Evolutionary conservation across 1,140 invertebrate genomes (phyloP), one percentile per base, ranked within the genome.

Genomic region (Seison nebaliae): DNA sequence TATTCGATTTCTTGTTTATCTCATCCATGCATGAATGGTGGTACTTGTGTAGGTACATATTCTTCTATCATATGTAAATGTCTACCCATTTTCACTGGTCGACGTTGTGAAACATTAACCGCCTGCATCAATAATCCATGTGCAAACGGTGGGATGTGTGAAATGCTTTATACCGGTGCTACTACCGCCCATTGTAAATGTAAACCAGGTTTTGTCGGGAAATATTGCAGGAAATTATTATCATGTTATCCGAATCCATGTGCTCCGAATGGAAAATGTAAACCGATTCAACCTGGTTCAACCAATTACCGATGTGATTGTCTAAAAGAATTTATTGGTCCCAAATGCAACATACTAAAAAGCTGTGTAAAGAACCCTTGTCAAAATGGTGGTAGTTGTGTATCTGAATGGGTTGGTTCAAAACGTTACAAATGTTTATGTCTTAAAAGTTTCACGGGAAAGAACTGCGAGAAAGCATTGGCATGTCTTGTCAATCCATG

Each of bases 181-280:
- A 28, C n/a, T 88, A 70, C 49, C n/a, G n/a, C n/a, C 29, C 54
- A 72, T 45, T 88, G 81, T 47, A 68, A 74, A 29, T 91, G 83
- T 50, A 67, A 72, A 4, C 69, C 76, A 51, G 81, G 80, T 1
- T 88, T 71, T 51, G 69, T 69, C 15, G 81, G 80, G 20, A 8
- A 22, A 12, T 22, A 19, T 17, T 40, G 38, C 22, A 44, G 17
- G 40, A 45, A 15, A 39, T 36, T 48, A 24, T 50, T 57, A 46
- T 54, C n/a, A 28, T 39, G 42, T 18, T 2, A 22, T 12, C 31
- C 31, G 16, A 33, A 30, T 7, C 42, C 42, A 16, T 43, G 42
- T 28, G 18, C 23, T 26, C 35, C 39, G 32, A 28, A 39, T 26
- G 42, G 30, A 8, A 43, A 28, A 16, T 40, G 38, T 34, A 28